phyloP scores from a whole-genome alignment of 2,797 vertebrate genomes.

The Fistularia tabacaria region DNA sequence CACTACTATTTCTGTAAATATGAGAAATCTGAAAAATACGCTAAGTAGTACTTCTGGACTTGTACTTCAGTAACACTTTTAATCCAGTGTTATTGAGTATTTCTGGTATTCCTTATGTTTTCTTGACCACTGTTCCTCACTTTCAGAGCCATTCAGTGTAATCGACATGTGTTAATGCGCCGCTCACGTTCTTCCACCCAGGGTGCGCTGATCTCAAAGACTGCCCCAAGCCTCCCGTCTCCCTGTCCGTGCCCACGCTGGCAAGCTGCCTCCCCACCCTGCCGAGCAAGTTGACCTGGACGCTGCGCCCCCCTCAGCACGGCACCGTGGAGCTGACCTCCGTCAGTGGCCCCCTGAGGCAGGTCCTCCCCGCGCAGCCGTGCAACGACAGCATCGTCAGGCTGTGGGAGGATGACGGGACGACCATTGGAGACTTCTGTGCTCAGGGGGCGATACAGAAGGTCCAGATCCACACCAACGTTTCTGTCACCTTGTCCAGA shows the following conservation, averaged over 20 bases:
- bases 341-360: conserved; percentile 67
- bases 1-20: too few relatives aligned
- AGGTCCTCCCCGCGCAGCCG: conserved; percentile 65
- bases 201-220: conserved; percentile 49
- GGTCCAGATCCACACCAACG: conserved; percentile 79
- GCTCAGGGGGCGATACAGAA: conserved; percentile 78
- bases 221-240: conserved; percentile 58
- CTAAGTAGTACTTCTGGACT: too few relatives aligned
- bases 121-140: background rate
- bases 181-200: conserved; percentile 26
- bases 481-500: conserved; percentile 73
- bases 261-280: conserved; percentile 69
- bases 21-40: too few relatives aligned
- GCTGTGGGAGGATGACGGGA: conserved; percentile 39
- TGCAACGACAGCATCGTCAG: conserved; percentile 71
- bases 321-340: conserved; percentile 73
- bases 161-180: background rate
- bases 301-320: conserved; percentile 61
- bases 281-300: conserved; percentile 79
- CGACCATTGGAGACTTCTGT: conserved; percentile 81
- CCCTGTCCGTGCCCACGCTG: conserved; percentile 67
- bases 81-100: too few relatives aligned
- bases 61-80: too few relatives aligned
- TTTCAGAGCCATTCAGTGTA: background rate
- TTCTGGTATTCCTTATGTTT: too few relatives aligned